Percentiles rank a stretch among this genome's conserved stretches.
Conservation (phyloP, 2,113 vertebrate genomes). For the Promerops cafer region DNA sequence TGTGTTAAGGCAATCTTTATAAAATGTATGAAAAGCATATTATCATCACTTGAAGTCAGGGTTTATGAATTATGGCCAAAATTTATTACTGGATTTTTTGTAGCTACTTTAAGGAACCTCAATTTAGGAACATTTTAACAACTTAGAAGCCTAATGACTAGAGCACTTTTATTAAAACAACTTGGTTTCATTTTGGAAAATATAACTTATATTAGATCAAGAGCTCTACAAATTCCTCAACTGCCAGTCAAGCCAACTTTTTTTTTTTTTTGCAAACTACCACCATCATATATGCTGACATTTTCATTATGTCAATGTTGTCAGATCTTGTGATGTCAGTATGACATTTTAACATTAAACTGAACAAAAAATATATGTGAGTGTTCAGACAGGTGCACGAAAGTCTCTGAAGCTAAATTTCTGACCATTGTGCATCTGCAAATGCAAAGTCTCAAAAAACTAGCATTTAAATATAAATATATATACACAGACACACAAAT, state of each 20-base stretch:
- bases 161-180: not conserved
- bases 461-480: not conserved
- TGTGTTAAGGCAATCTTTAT: not conserved
- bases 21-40: not conserved
- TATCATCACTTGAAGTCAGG: not conserved
- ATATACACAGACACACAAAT: not conserved
- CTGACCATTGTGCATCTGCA: not conserved
- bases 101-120: not conserved
- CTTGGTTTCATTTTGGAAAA: not conserved
- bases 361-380: not conserved
- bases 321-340: not conserved
- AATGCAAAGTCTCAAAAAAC: not conserved
- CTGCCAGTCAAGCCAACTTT: not conserved
- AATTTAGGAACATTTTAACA: not conserved
- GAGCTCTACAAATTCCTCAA: not conserved
- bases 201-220: not conserved
- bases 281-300: not conserved
- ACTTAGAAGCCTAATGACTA: not conserved
- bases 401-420: not conserved
- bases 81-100: not conserved
- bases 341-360: not conserved
- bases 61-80: not conserved
- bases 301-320: not conserved
- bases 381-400: not conserved
- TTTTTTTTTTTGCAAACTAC: not conserved